Evolutionary conservation across 2,113 vertebrate species (phyloP), one percentile per base, ranked within the genome.

Genomic region (Pungitius pungitius): DNA sequence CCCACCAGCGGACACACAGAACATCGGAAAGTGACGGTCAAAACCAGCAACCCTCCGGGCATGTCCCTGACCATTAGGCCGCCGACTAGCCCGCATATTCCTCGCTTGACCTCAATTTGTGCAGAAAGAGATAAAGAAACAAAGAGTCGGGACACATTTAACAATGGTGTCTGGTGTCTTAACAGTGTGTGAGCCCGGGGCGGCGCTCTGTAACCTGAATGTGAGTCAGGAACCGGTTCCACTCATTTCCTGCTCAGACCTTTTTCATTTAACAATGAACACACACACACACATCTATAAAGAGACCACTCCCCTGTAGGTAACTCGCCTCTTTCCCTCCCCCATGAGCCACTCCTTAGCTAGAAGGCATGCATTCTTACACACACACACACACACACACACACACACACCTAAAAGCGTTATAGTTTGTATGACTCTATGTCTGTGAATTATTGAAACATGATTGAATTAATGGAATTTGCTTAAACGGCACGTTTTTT

Each of bases 141-240:
- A 65, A 58, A 47, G 63, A 69, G 58, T 64, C 63, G 67, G 49
- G 73, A 68, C 76, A 70, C 7, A 18, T 81, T 76, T 68, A 85
- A 89, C 87, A 88, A 85, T 87, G 59, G 73, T 80, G 81, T 88
- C 85, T 87, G 79, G 85, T 89, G 27, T 85, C 70, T n/a, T 77
- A 5, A 27, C 26, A 35, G 73, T 63, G 62, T 49, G 62, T 30
- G 17, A 45, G 73, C 84, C 86, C 1, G 6, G 77, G 83, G 86
- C 78, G 40, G 15, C 63, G 68, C 77, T 83, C 65, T 83, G 61
- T 62, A 87, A 85, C 85, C 85, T 86, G 74, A 85, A 84, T 85
- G 77, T 84, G 68, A 85, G 80, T 83, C 80, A 87, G 66, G 75
- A 90, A 91, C 89, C 63, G 49, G 91, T 91, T 86, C 20, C 17